These are phyloP conservation scores for Lysandra coridon DNA, from an alignment of 2,888 invertebrate species.

Conservation along the genomic window DNA sequence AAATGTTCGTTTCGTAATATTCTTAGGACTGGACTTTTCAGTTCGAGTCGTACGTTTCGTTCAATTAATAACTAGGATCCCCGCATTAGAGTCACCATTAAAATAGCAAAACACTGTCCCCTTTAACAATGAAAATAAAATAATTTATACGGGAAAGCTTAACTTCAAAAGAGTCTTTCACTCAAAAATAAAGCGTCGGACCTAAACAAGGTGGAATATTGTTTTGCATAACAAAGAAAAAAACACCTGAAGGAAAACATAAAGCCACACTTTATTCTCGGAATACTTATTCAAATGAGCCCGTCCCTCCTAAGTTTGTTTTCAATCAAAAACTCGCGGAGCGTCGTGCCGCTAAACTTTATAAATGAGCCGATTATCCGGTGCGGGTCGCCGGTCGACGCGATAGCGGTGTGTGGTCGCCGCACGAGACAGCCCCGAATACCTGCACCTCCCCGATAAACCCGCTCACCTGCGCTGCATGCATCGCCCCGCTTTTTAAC, in stretches of 20 bases:
- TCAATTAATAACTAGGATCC: conserved; percentile 64
- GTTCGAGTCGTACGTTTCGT: conserved; percentile 35
- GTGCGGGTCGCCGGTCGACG: conserved; percentile 46
- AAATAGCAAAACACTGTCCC: conserved; percentile 71
- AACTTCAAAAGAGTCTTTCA: conserved; percentile 81
- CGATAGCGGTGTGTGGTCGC: conserved; percentile 60
- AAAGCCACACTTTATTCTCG: conserved; percentile 81
- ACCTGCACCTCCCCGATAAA: conserved; percentile 70
- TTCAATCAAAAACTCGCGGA: conserved; percentile 80
- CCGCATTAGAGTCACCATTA: conserved; percentile 65
- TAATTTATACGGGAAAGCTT: conserved; percentile 80
- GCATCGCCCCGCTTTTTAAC: conserved; percentile 79
- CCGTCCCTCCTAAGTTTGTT: conserved; percentile 81
- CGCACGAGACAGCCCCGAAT: conserved; percentile 35
- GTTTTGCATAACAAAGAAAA: conserved; percentile 81
- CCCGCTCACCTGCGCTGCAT: conserved; percentile 77
- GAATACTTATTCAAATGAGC: conserved; percentile 81
- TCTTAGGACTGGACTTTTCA: conserved; percentile 9
- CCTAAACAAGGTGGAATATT: conserved; percentile 81
- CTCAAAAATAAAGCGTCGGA: conserved; percentile 81
- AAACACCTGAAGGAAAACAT: conserved; percentile 80
- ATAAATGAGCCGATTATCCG: conserved; percentile 81
- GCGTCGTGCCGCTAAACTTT: conserved; percentile 80
- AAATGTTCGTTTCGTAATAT: conserved; percentile 26
- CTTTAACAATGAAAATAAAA: conserved; percentile 79